These are phyloP conservation scores for Pheucticus melanocephalus DNA, from an alignment of 2,113 vertebrate genomes.

Conservation along the genomic window DNA sequence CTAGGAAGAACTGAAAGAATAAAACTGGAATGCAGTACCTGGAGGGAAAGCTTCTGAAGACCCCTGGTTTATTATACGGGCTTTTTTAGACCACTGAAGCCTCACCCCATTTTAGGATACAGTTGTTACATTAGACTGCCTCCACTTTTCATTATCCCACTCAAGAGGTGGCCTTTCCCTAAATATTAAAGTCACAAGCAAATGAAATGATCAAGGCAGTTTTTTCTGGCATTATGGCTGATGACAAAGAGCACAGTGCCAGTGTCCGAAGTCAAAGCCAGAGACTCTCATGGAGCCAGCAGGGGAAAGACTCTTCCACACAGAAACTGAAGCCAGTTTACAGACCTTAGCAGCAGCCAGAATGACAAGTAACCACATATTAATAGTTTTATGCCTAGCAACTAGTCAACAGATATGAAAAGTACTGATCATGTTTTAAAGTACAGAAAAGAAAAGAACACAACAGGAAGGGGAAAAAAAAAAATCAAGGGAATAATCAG, in stretches of 20 bases:
- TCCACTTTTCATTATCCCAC: not conserved
- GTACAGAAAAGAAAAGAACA: not conserved
- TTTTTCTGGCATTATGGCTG: not conserved
- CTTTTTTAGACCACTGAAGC: not conserved
- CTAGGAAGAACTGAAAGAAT: not conserved
- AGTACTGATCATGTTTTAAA: not conserved
- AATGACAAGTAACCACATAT: not conserved
- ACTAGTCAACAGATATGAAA: not conserved
- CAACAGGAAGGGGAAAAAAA: not conserved
- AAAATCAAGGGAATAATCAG: not conserved
- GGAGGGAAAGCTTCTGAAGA: not conserved
- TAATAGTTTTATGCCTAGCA: not conserved
- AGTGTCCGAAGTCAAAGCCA: not conserved
- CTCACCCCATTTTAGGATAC: not conserved
- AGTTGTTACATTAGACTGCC: not conserved
- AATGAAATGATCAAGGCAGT: not conserved
- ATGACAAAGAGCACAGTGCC: not conserved
- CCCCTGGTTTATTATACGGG: fast-evolving
- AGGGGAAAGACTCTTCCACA: not conserved
- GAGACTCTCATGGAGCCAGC: not conserved
- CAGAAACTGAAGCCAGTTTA: not conserved
- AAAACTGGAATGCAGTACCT: not conserved
- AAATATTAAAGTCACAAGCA: not conserved
- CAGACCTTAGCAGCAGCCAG: not conserved
- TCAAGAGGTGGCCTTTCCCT: not conserved